Evolutionary conservation across 2,888 invertebrate species (phyloP), one percentile per base, ranked within the genome.

Genomic region (Balanococcus diminutus): DNA sequence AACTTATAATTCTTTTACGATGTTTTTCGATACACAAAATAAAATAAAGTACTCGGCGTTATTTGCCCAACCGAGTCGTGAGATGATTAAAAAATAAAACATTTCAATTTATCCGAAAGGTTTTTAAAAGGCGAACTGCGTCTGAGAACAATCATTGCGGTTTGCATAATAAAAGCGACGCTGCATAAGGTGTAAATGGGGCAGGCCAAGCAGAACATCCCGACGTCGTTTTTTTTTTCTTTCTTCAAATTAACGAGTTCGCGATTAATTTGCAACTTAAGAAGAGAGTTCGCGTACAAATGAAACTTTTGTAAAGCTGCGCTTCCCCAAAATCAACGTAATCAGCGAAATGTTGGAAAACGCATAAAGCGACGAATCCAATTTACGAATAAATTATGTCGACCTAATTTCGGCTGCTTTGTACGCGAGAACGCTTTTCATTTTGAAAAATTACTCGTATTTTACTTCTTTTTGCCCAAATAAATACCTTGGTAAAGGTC

Each of bases 371-470:
- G 67, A 14, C 67, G 67, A 67, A 67, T 28, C 25, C 67, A 67
- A 67, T 67, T 67, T 67, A 67, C 67, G 67, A 67, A 67, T 67
- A 67, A 67, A 67, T 67, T 67, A 67, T 31, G 67, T 67, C 67
- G 67, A 67, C 67, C 67, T 67, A 67, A 67, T 67, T 67, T 67
- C 28, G 67, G 28, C 67, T 28, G 28, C 67, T 67, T 25, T 67
- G 28, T 67, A 67, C 67, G n/a, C 14, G 67, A n/a, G n/a, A 67
- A 67, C 28, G 67, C 67, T 67, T 67, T 67, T 67, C 67, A 67
- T 67, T 67, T 67, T 67, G 67, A 67, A 67, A 67, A 67, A 67
- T 67, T 67, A 67, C 67, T 67, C 67, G 67, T 28, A 28, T 67
- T 67, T 67, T 28, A 67, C 28, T 67, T 67, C 16, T 67, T 67